Conservation (phyloP, 1,140 invertebrate species). For the Drosophila santomea region DNA sequence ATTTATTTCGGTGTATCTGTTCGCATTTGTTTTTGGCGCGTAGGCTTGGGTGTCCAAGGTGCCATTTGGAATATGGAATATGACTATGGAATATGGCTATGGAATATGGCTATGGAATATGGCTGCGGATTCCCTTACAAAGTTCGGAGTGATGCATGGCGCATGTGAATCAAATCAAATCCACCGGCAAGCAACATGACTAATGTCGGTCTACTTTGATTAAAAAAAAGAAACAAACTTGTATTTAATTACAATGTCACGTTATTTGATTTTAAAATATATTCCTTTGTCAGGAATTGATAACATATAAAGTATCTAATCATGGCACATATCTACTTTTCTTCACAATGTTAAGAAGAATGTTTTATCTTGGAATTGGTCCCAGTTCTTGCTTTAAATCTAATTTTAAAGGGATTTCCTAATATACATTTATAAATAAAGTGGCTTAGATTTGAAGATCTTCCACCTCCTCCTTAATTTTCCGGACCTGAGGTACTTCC, state of each 20-base stretch:
- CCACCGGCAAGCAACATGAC: neutral
- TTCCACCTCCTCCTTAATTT: neutral
- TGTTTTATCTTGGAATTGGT: no score
- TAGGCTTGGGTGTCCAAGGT: constrained; percentile 53
- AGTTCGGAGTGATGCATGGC: constrained; percentile 25
- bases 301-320: no score
- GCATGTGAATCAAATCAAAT: constrained; percentile 17
- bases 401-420: no score
- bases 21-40: constrained; percentile 31
- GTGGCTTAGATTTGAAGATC: no score
- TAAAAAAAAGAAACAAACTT: neutral
- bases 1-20: constrained; percentile 39
- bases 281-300: no score
- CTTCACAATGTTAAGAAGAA: no score
- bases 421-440: no score
- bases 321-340: no score
- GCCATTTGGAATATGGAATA: constrained; percentile 11
- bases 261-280: neutral
- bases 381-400: no score
- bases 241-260: neutral
- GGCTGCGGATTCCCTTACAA: constrained; percentile 28
- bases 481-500: neutral
- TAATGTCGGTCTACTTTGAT: constrained; percentile 1
- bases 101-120: constrained; percentile 19
- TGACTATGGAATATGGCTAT: neutral